Evolutionary conservation across 2,888 invertebrate genomes (phyloP), one percentile per base, ranked within the genome.

Genomic region (Synergus itoensis): DNA sequence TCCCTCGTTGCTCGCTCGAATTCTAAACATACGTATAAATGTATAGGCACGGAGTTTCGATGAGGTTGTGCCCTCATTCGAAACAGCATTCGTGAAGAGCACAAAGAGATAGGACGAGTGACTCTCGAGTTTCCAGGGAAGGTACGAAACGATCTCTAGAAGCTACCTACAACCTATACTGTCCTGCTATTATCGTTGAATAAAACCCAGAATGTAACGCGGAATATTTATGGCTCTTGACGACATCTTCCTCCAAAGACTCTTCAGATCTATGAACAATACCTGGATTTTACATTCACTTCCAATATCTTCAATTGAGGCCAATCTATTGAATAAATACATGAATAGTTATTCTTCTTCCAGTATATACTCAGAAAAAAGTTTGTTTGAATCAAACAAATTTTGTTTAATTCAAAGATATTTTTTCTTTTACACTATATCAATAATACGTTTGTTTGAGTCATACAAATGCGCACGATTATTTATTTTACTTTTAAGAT

Each of bases 31-130:
- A 45, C 69, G 53, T 53, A 53, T n/a, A n/a, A 16, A 53, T 45
- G 12, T 69, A 28, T 28, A 69, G 45, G 14, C 28, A 48, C 28
- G 16, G 28, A 69, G 28, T 69, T 48, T 69, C 48, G 69, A 69
- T 69, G 69, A 69, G 69, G 45, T 69, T 69, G 48, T 69, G 69
- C 28, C 48, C 69, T 69, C 69, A 69, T 69, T 69, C 48, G 28
- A 69, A 69, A 69, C 69, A 48, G 36, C 69, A 69, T 69, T 69
- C 48, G 69, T 16, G 28, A 36, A 69, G 48, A 69, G 48, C n/a
- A 69, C 69, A 69, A 69, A 69, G 69, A 69, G 48, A 69, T 69
- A 28, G 69, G 28, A 69, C 48, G 48, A 69, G 48, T 48, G 69
- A 48, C 69, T 69, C 69, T 69, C 16, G 69, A 69, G 45, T 69